Percentiles rank a stretch among this genome's conserved stretches.
Conservation (phyloP, 2,888 invertebrate genomes). For the Mechanitis mazaeus region DNA sequence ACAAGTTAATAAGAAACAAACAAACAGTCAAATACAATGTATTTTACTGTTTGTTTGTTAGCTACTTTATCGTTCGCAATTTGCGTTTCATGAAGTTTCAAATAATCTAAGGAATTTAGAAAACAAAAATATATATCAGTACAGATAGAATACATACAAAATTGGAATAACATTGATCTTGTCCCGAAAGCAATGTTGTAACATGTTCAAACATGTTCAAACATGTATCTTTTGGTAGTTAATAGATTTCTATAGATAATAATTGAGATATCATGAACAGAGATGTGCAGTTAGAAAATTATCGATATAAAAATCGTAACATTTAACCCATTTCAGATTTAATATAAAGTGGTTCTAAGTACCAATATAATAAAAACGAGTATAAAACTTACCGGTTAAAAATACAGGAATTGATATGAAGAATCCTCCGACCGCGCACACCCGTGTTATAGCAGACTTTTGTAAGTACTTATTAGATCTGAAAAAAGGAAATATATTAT, state of each 20-base stretch:
- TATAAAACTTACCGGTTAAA: conserved; percentile 82
- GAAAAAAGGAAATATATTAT: conserved; percentile 52
- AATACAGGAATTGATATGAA: conserved; percentile 96
- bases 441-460: conserved; percentile 92
- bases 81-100: no score
- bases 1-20: no score
- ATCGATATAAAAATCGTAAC: no score
- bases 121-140: no score
- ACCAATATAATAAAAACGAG: conserved; percentile 4
- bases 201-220: background rate
- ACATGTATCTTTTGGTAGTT: background rate
- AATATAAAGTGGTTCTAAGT: background rate
- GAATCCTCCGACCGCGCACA: conserved; percentile 94
- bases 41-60: no score
- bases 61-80: no score
- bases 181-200: background rate
- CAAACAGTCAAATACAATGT: no score
- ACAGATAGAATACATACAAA: no score
- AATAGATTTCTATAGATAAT: background rate
- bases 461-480: conserved; percentile 94
- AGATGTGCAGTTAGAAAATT: no score
- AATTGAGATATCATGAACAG: background rate
- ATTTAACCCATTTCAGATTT: no score
- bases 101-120: no score
- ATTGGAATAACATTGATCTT: background rate